Percentiles rank a stretch among this genome's conserved stretches.
These are phyloP conservation scores for Miltochrista miniata DNA, from an alignment of 2,888 invertebrate genomes.

Conservation along the genomic window DNA sequence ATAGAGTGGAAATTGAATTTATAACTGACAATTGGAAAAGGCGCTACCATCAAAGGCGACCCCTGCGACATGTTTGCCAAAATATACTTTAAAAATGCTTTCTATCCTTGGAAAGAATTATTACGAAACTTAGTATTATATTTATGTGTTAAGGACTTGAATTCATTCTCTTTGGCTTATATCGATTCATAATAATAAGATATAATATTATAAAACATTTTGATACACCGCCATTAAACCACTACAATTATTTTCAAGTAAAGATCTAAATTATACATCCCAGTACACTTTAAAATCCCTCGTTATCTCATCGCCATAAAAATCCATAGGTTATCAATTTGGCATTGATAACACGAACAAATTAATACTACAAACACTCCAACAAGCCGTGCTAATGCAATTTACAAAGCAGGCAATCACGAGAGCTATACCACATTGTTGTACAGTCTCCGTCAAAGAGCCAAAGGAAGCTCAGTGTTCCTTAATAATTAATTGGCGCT, in stretches of 20 bases:
- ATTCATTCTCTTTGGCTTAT: too few species aligned
- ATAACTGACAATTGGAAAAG: conserved; percentile 79
- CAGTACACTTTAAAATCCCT: too few species aligned
- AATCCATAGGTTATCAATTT: background rate
- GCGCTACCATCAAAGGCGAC: conserved; percentile 77
- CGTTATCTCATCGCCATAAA: background rate
- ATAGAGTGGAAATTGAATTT: conserved; percentile 82
- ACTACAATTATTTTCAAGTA: too few species aligned
- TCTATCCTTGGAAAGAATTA: conserved; percentile 51
- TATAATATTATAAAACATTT: too few species aligned
- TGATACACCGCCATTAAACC: too few species aligned
- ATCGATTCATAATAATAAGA: too few species aligned
- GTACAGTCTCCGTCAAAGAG: conserved; percentile 77
- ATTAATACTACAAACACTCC: conserved; percentile 42
- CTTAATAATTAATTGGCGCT: conserved; percentile 82
- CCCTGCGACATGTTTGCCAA: conserved; percentile 72
- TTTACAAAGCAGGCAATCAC: conserved; percentile 79
- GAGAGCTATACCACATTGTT: conserved; percentile 79
- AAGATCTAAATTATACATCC: too few species aligned
- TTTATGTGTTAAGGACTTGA: too few species aligned
- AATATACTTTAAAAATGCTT: conserved; percentile 68
- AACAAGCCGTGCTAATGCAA: conserved; percentile 67
- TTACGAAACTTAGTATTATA: conserved; percentile 7
- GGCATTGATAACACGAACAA: background rate
- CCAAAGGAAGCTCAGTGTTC: conserved; percentile 72